phyloP scores from a whole-genome alignment of 1,140 invertebrate genomes.

The Eciton burchellii region DNA sequence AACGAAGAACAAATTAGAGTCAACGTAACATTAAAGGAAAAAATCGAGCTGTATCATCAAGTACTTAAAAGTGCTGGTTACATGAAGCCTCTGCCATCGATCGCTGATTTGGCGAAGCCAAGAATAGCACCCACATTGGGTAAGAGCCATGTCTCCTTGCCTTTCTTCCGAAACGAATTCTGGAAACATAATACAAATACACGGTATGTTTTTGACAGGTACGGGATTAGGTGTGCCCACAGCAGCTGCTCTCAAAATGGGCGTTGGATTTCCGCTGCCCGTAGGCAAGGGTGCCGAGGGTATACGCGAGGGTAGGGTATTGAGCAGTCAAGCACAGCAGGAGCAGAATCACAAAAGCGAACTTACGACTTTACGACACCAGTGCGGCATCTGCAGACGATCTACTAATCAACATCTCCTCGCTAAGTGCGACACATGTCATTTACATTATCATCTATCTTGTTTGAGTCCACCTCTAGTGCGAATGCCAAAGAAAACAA shows the following conservation, averaged over 20 bases:
- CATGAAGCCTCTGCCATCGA: slow-evolving; percentile 78
- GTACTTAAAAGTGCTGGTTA: slow-evolving; percentile 79
- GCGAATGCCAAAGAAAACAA: slow-evolving; percentile 97
- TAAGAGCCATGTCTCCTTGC: slow-evolving; percentile 65
- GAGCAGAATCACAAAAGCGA: slow-evolving; percentile 87
- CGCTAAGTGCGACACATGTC: slow-evolving; percentile 97
- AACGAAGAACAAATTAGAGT: slow-evolving; percentile 83
- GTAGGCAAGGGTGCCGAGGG: slow-evolving; percentile 85
- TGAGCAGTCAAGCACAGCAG: slow-evolving; percentile 87
- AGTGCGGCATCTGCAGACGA: slow-evolving; percentile 94
- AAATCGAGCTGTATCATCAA: slow-evolving; percentile 83
- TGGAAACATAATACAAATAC: neutral
- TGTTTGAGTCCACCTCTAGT: slow-evolving; percentile 97
- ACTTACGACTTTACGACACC: slow-evolving; percentile 81
- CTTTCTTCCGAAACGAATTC: neutral
- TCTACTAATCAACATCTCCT: slow-evolving; percentile 94
- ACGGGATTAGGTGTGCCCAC: slow-evolving; percentile 88
- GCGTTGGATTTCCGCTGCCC: slow-evolving; percentile 91
- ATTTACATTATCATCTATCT: slow-evolving; percentile 95
- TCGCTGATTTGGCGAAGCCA: slow-evolving; percentile 78
- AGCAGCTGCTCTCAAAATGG: slow-evolving; percentile 92
- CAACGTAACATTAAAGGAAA: slow-evolving; percentile 87
- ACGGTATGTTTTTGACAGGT: slow-evolving; percentile 66
- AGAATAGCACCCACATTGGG: slow-evolving; percentile 78
- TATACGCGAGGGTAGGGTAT: slow-evolving; percentile 85